phyloP scores from a whole-genome alignment of 2,888 invertebrate genomes.

The Gastrophysa polygoni region DNA sequence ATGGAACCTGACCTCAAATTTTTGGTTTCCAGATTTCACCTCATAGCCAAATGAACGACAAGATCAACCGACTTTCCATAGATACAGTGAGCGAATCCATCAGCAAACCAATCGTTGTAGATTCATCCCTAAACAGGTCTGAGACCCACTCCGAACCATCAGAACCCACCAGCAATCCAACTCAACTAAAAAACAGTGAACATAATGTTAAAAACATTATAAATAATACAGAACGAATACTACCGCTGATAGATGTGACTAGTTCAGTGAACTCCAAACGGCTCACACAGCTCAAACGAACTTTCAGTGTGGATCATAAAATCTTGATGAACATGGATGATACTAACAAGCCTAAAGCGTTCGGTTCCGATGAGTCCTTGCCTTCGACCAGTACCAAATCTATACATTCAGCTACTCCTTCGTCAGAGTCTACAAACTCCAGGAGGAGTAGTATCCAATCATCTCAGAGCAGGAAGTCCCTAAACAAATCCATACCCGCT shows the following conservation, averaged over 20 bases:
- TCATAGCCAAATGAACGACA: constrained; percentile 3
- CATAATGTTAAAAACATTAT: not conserved
- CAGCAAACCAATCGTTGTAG: not conserved
- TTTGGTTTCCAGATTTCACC: constrained; percentile 10
- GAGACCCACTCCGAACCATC: not conserved
- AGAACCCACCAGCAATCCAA: not conserved
- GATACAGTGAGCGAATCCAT: constrained; percentile 5
- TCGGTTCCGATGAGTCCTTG: constrained; percentile 44
- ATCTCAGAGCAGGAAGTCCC: constrained; percentile 41
- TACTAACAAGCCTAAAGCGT: constrained; percentile 39
- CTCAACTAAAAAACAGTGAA: not conserved
- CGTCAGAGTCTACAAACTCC: constrained; percentile 25
- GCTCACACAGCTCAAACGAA: constrained; percentile 45
- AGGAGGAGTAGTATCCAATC: constrained; percentile 32
- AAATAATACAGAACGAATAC: constrained; percentile 44
- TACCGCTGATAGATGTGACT: constrained; percentile 53
- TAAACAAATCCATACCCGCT: constrained; percentile 40
- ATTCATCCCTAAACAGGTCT: not conserved
- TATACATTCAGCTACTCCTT: constrained; percentile 29
- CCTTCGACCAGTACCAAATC: constrained; percentile 33
- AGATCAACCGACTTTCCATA: not conserved
- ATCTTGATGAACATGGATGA: constrained; percentile 40
- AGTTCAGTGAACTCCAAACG: constrained; percentile 39
- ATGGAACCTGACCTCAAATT: not conserved
- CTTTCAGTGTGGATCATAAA: constrained; percentile 50